Conservation (phyloP, 2,113 vertebrate species). For the Sprattus sprattus region DNA sequence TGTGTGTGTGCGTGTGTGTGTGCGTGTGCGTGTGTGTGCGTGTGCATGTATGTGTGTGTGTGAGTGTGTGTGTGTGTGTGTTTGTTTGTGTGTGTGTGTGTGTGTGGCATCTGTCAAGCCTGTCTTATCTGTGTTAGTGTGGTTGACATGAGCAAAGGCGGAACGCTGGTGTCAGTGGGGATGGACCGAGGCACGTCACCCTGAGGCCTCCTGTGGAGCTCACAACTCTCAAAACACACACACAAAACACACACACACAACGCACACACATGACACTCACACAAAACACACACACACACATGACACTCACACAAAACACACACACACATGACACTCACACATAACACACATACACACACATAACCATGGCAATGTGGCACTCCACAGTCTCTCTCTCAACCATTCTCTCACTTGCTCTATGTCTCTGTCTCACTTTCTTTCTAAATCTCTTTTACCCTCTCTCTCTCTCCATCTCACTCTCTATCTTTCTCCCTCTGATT, state of each 20-base stretch:
- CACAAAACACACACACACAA: conserved; percentile 1
- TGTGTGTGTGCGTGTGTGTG: no score
- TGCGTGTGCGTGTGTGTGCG: not conserved
- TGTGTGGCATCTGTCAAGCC: not conserved
- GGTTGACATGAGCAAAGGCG: not conserved
- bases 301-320: not conserved
- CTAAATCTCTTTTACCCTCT: conserved; percentile 2
- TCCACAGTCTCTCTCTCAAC: conserved; percentile 22
- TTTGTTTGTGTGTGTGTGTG: not conserved
- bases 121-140: not conserved
- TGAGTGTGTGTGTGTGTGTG: no score
- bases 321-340: not conserved
- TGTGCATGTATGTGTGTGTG: not conserved
- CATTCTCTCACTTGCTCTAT: conserved; percentile 3
- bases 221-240: conserved; percentile 1
- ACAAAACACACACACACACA: conserved; percentile 15
- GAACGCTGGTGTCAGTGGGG: not conserved
- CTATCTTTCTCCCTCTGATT: conserved; percentile 18
- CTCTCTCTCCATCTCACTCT: conserved; percentile 45
- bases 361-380: not conserved
- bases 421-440: not conserved
- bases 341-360: not conserved
- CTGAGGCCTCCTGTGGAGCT: not conserved
- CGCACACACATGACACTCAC: not conserved
- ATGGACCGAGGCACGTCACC: not conserved